Conservation (phyloP, 1,140 invertebrate genomes). For the Drosophila nigromelanica region DNA sequence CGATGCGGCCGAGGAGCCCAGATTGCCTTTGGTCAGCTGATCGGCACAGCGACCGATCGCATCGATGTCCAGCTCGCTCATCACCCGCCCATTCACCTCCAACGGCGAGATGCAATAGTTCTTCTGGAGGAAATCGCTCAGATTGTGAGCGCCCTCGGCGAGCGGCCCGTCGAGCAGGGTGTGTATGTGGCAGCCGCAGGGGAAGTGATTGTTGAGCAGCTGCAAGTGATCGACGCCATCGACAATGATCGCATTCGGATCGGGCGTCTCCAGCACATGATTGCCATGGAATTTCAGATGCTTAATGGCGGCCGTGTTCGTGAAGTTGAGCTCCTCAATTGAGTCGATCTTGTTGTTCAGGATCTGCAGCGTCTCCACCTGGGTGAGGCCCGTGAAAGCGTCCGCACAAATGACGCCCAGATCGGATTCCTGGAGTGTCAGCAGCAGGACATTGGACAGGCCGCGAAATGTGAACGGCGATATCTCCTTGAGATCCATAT, state of each 20-base stretch:
- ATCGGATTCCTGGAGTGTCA: constrained; percentile 92
- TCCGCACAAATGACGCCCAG: constrained; percentile 89
- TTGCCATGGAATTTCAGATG: constrained; percentile 90
- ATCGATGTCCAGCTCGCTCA: constrained; percentile 89
- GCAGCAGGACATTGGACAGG: constrained; percentile 88
- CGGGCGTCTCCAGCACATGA: constrained; percentile 90
- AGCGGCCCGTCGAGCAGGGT: constrained; percentile 90
- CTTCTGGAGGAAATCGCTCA: constrained; percentile 88
- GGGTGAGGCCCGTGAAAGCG: constrained; percentile 89
- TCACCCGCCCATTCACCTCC: constrained; percentile 90
- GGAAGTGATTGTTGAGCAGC: constrained; percentile 91
- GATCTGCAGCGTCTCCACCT: constrained; percentile 89
- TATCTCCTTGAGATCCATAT: constrained; percentile 90
- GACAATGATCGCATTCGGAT: constrained; percentile 87
- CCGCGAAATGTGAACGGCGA: constrained; percentile 90
- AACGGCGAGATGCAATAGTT: constrained; percentile 94
- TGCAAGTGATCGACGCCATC: constrained; percentile 88
- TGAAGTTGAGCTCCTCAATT: constrained; percentile 89
- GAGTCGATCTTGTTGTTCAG: constrained; percentile 93
- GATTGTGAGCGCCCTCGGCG: constrained; percentile 86
- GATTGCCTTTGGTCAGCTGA: constrained; percentile 87
- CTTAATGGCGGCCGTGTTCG: constrained; percentile 88
- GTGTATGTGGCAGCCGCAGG: constrained; percentile 92
- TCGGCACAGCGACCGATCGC: constrained; percentile 88
- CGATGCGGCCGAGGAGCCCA: constrained; percentile 85